phyloP scores from a whole-genome alignment of 1,140 invertebrate genomes.

The Batillaria attramentaria region DNA sequence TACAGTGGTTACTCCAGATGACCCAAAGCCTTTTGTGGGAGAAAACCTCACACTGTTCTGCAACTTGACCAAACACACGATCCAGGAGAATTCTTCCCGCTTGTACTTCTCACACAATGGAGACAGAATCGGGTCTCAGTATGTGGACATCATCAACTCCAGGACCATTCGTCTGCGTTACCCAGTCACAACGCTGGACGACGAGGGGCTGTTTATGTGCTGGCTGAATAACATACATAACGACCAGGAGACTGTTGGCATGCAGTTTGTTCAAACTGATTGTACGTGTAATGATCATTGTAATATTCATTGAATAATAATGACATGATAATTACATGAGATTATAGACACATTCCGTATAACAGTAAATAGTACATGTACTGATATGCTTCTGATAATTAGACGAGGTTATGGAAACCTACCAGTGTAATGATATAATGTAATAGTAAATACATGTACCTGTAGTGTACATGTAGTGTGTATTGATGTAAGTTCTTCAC shows the following conservation, averaged over 20 bases:
- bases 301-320: too few species aligned
- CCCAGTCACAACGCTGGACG: slow-evolving; percentile 30
- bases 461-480: too few species aligned
- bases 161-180: slow-evolving; percentile 38
- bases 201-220: slow-evolving; percentile 40
- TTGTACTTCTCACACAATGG: slow-evolving; percentile 35
- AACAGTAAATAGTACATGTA: too few species aligned
- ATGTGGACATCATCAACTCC: slow-evolving; percentile 32
- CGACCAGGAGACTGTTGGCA: slow-evolving; percentile 29
- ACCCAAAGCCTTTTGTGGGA: slow-evolving; percentile 44
- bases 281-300: too few species aligned
- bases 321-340: too few species aligned
- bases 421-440: too few species aligned
- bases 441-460: too few species aligned
- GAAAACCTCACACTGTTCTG: slow-evolving; percentile 39
- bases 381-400: too few species aligned
- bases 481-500: too few species aligned
- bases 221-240: slow-evolving; percentile 30
- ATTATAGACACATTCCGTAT: too few species aligned
- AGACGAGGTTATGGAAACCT: too few species aligned
- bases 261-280: too few species aligned
- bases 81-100: slow-evolving; percentile 32
- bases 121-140: slow-evolving; percentile 14
- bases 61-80: slow-evolving; percentile 35
- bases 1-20: slow-evolving; percentile 41